Evolutionary conservation across 2,797 vertebrate species (phyloP).

Genomic region (Erpetoichthys calabaricus): DNA sequence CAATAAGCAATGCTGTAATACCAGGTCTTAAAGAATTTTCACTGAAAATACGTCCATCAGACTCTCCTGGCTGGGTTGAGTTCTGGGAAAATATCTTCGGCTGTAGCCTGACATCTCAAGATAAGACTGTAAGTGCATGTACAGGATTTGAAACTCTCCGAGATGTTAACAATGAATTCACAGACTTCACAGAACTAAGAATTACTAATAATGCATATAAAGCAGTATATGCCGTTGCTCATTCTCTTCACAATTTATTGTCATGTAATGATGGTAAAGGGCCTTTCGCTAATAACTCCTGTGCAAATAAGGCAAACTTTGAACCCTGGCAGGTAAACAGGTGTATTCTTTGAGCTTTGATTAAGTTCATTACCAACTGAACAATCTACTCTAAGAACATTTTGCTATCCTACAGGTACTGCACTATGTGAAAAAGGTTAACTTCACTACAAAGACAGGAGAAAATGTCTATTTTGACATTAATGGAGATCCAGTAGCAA

Average conservation of each 20-base stretch:
- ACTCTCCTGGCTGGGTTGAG: slow-evolving; percentile 32
- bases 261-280: not conserved
- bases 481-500: slow-evolving; percentile 17
- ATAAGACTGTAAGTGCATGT: slow-evolving; percentile 4
- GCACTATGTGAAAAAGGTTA: slow-evolving; percentile 15
- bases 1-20: slow-evolving; percentile 42
- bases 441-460: slow-evolving; percentile 14
- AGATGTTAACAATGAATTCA: not conserved
- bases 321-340: slow-evolving; percentile 10
- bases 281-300: slow-evolving; percentile 2
- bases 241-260: slow-evolving; percentile 2
- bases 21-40: slow-evolving; percentile 42
- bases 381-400: not conserved
- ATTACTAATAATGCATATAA: slow-evolving; percentile 1
- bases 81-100: slow-evolving; percentile 51
- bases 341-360: not conserved
- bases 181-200: not conserved
- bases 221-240: not conserved
- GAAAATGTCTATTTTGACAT: slow-evolving; percentile 14
- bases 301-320: not conserved
- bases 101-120: slow-evolving; percentile 32
- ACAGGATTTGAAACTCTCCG: not conserved
- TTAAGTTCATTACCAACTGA: no score
- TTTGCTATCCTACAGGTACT: slow-evolving; percentile 13
- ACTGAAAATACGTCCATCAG: slow-evolving; percentile 35